Percentiles rank a stretch among this genome's conserved stretches.
Conservation (phyloP, 2,888 invertebrate genomes). For the Lithophane socia region DNA sequence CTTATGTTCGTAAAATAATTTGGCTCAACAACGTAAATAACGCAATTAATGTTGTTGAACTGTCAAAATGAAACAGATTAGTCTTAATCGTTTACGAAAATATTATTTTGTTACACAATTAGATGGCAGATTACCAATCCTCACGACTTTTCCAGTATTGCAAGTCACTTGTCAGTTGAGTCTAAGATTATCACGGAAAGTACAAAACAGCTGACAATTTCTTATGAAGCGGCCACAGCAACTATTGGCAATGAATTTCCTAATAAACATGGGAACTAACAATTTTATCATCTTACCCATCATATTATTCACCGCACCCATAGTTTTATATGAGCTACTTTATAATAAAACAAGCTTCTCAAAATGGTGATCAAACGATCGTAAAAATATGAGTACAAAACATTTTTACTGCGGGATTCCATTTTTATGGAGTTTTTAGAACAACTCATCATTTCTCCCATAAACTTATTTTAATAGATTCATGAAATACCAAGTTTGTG, state of each 20-base stretch:
- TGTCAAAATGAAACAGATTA: no score
- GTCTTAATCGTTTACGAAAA: no score
- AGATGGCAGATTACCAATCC: no score
- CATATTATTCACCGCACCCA: slow-evolving; percentile 49
- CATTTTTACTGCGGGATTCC: slow-evolving; percentile 77
- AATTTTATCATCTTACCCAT: slow-evolving; percentile 18
- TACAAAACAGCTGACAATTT: not conserved
- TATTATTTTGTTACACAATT: no score
- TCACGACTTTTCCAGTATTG: not conserved
- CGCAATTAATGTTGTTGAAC: no score
- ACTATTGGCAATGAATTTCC: not conserved
- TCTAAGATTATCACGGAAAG: not conserved
- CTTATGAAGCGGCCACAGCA: not conserved
- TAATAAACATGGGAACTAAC: slow-evolving; percentile 5
- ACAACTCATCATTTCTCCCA: slow-evolving; percentile 84
- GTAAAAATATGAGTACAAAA: slow-evolving; percentile 77
- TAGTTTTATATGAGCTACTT: slow-evolving; percentile 61
- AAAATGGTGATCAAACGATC: slow-evolving; percentile 74
- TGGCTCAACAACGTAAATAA: no score
- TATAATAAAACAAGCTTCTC: slow-evolving; percentile 69
- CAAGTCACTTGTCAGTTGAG: not conserved
- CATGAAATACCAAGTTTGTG: slow-evolving; percentile 68
- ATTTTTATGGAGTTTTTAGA: slow-evolving; percentile 82
- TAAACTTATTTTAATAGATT: slow-evolving; percentile 81
- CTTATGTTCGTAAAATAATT: no score